Evolutionary conservation across 2,888 invertebrate species (phyloP).

Genomic region (Anarsia innoxiella): DNA sequence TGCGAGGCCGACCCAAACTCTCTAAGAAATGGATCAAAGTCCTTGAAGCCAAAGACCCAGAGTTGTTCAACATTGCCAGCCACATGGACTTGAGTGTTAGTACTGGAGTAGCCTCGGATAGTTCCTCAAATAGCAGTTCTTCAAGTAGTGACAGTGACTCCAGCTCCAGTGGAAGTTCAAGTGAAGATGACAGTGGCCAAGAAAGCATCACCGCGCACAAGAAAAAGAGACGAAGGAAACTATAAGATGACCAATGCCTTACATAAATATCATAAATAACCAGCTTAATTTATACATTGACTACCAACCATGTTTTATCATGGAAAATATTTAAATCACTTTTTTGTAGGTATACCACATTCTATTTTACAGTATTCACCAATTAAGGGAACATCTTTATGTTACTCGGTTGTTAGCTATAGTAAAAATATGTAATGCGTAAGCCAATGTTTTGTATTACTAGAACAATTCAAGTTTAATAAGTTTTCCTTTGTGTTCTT

Average conservation of each 20-base stretch:
- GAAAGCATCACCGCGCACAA: constrained; percentile 92
- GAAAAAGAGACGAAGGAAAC: constrained; percentile 81
- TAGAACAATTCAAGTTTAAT: constrained; percentile 40
- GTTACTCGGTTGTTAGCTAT: too few relatives aligned
- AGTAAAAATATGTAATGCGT: constrained; percentile 25
- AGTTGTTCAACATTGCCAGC: constrained; percentile 86
- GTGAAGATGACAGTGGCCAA: constrained; percentile 88
- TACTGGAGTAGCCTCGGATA: constrained; percentile 95
- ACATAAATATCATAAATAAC: constrained; percentile 5
- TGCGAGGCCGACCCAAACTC: constrained; percentile 95
- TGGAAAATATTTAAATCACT: too few relatives aligned
- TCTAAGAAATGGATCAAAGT: constrained; percentile 93
- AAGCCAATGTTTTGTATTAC: constrained; percentile 54
- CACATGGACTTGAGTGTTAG: constrained; percentile 88
- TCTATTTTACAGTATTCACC: too few relatives aligned
- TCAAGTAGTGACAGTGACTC: constrained; percentile 80
- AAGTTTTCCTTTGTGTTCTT: constrained; percentile 38
- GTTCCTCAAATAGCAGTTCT: constrained; percentile 92
- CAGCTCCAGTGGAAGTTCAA: constrained; percentile 69
- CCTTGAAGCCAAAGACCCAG: constrained; percentile 82
- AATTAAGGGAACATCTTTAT: too few relatives aligned
- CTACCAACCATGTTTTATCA: too few relatives aligned
- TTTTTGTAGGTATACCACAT: too few relatives aligned
- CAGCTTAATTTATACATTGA: too few relatives aligned
- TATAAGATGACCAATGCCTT: constrained; percentile 38